Evolutionary conservation across 2,113 vertebrate species (phyloP).

Genomic region (Puffinus mauretanicus): DNA sequence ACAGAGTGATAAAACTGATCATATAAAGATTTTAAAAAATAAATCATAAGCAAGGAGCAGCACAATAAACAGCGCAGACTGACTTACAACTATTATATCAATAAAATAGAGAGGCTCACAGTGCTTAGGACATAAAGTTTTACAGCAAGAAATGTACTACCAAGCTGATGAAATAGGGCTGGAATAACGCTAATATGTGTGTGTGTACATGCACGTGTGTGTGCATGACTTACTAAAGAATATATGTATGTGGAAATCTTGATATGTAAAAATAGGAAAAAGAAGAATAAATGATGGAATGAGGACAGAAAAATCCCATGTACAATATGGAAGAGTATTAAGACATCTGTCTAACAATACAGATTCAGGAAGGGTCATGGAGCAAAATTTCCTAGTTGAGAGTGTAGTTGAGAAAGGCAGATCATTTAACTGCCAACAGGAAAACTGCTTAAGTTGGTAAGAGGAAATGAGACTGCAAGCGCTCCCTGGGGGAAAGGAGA

Average conservation of each 20-base stretch:
- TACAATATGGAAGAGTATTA: background rate
- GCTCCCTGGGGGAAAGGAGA: background rate
- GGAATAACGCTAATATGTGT: background rate
- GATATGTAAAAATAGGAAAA: background rate
- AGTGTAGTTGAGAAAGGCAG: background rate
- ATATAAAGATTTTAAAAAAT: background rate
- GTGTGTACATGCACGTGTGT: accelerated
- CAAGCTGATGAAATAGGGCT: background rate
- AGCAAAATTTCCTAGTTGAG: background rate
- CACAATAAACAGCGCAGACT: background rate
- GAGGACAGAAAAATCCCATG: background rate
- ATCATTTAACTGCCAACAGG: background rate
- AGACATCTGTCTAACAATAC: background rate
- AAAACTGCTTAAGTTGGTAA: background rate
- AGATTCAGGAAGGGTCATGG: background rate
- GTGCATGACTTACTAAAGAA: background rate
- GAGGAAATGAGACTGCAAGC: background rate
- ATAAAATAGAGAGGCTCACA: background rate
- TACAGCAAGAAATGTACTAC: background rate
- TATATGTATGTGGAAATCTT: background rate
- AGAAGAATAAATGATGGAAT: background rate
- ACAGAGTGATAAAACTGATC: background rate
- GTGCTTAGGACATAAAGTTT: background rate
- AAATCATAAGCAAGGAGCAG: background rate
- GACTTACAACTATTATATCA: background rate